Percentiles rank a stretch among this genome's conserved stretches.
Conservation (phyloP, 2,797 vertebrate genomes). For the Lateolabrax maculatus region DNA sequence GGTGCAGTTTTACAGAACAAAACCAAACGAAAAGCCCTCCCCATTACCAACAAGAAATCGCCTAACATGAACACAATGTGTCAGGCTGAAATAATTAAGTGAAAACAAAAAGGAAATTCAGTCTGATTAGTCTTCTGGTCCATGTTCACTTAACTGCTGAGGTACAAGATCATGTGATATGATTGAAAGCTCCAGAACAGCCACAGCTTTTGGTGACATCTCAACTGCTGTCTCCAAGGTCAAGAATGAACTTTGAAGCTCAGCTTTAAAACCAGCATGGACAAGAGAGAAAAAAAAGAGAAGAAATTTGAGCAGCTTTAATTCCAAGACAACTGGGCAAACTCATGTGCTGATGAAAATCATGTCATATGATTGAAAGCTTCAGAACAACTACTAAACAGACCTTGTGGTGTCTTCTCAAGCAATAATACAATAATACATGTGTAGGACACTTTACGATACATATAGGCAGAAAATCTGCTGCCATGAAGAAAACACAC, state of each 20-base stretch:
- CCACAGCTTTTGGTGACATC: no score
- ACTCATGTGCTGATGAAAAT: background rate
- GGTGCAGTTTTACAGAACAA: no score
- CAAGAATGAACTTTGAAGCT: no score
- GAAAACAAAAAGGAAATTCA: no score
- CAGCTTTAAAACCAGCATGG: no score
- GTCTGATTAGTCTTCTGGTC: no score
- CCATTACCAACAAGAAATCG: no score
- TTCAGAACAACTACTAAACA: background rate
- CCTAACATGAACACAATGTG: no score
- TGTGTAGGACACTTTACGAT: background rate
- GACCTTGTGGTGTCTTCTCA: background rate
- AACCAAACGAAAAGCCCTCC: no score
- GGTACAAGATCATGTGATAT: background rate
- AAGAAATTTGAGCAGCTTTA: background rate
- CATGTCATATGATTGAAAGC: background rate
- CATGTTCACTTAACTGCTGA: no score
- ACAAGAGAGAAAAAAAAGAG: background rate
- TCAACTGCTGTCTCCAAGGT: no score
- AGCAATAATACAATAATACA: background rate
- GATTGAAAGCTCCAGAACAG: background rate
- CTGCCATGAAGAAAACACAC: conserved; percentile 6
- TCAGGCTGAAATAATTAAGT: no score
- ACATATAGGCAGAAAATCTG: background rate
- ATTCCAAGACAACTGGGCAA: background rate